These are phyloP conservation scores for Gobio gobio DNA, from an alignment of 2,113 vertebrate species.

Conservation along the genomic window DNA sequence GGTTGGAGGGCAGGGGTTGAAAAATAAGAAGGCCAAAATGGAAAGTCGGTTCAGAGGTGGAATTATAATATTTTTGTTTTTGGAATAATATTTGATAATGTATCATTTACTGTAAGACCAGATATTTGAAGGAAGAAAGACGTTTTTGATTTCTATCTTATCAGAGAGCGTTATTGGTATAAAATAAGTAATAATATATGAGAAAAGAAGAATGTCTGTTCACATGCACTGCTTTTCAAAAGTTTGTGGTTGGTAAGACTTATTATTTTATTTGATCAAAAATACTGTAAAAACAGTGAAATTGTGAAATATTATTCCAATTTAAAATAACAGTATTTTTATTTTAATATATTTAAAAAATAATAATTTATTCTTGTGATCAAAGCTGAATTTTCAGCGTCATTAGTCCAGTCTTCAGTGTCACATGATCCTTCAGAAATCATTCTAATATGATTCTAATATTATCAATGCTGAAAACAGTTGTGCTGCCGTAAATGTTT, in stretches of 20 bases:
- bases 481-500: neutral
- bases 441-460: neutral
- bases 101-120: slow-evolving; percentile 11
- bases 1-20: neutral
- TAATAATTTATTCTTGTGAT: neutral
- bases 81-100: neutral
- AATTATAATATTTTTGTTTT: neutral
- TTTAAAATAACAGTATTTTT: neutral
- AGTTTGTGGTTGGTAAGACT: neutral
- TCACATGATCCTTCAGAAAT: neutral
- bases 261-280: neutral
- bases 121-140: neutral
- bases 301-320: neutral
- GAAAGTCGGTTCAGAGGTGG: slow-evolving; percentile 18
- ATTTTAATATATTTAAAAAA: neutral
- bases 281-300: neutral
- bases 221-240: neutral
- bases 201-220: neutral
- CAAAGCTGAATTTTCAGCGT: neutral
- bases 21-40: slow-evolving; percentile 22
- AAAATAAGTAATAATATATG: neutral
- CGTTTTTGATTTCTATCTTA: neutral
- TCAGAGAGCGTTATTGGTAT: neutral
- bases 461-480: neutral
- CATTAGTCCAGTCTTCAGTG: neutral